These are phyloP conservation scores for Aphelinus certus DNA, from an alignment of 1,140 invertebrate genomes.

Conservation along the genomic window DNA sequence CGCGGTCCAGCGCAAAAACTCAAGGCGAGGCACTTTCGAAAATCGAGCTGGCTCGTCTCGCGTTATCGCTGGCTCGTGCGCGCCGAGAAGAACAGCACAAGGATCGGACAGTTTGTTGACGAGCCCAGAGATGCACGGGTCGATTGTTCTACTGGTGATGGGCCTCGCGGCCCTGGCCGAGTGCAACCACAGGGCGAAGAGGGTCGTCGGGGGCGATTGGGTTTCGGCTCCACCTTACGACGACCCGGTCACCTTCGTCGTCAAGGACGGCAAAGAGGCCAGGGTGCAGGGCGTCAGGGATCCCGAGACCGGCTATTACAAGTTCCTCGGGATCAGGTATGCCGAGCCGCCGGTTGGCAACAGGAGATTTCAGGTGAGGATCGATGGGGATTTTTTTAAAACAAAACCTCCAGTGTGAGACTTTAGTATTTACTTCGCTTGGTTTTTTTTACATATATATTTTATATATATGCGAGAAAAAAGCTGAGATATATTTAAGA, in stretches of 20 bases:
- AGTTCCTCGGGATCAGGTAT: slow-evolving; percentile 78
- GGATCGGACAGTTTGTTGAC: background rate
- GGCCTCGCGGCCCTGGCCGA: slow-evolving; percentile 4
- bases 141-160: background rate
- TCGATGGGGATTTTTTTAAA: too few relatives aligned
- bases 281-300: slow-evolving; percentile 66
- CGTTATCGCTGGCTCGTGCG: background rate
- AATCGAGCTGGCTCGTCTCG: too few relatives aligned
- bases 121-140: slow-evolving; percentile 7
- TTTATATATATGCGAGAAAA: too few relatives aligned
- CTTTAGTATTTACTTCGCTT: too few relatives aligned
- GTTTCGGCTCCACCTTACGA: slow-evolving; percentile 69
- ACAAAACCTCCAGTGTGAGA: too few relatives aligned
- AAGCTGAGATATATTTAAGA: too few relatives aligned
- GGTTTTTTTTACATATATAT: too few relatives aligned
- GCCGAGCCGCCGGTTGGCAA: slow-evolving; percentile 74
- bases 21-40: too few relatives aligned
- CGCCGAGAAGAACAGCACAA: background rate
- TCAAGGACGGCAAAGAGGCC: slow-evolving; percentile 66
- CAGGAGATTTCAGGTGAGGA: slow-evolving; percentile 72
- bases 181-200: slow-evolving; percentile 54
- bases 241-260: slow-evolving; percentile 70
- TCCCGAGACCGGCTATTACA: slow-evolving; percentile 64
- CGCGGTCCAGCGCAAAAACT: too few relatives aligned
- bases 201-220: slow-evolving; percentile 70